A percentile compares a stretch with the other conserved stretches of the same genome.
Conservation (phyloP, 2,113 vertebrate species). For the Irena cyanogastra region DNA sequence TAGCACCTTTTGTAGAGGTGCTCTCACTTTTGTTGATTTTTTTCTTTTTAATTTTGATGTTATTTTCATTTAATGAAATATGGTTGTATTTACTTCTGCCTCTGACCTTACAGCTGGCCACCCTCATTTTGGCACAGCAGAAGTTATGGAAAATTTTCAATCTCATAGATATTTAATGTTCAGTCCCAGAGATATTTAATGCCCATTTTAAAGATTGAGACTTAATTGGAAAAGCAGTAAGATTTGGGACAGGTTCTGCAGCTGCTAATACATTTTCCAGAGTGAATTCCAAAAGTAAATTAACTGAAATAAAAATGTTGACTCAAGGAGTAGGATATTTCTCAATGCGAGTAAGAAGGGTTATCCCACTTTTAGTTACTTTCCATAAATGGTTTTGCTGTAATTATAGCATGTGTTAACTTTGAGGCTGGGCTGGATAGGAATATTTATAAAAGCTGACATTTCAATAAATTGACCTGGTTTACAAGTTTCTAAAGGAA, state of each 20-base stretch:
- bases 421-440: slow-evolving; percentile 32
- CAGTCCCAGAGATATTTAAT: neutral
- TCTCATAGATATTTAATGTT: neutral
- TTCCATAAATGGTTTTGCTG: slow-evolving; percentile 20
- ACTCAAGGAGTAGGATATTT: slow-evolving; percentile 26
- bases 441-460: slow-evolving; percentile 51
- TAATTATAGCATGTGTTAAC: slow-evolving; percentile 51
- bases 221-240: slow-evolving; percentile 10
- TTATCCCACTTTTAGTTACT: slow-evolving; percentile 5
- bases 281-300: slow-evolving; percentile 48
- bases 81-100: neutral
- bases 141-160: neutral
- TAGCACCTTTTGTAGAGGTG: neutral
- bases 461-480: slow-evolving; percentile 44
- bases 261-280: slow-evolving; percentile 33
- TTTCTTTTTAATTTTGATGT: neutral
- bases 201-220: neutral
- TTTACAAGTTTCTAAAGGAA: slow-evolving; percentile 51
- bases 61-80: neutral
- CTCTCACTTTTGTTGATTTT: neutral
- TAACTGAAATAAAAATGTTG: slow-evolving; percentile 48
- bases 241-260: slow-evolving; percentile 17
- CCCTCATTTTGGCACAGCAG: neutral
- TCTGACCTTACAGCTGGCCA: neutral
- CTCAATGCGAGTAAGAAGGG: slow-evolving; percentile 15